Conservation (phyloP, 2,888 invertebrate genomes). For the Acanthosoma haemorrhoidale region DNA sequence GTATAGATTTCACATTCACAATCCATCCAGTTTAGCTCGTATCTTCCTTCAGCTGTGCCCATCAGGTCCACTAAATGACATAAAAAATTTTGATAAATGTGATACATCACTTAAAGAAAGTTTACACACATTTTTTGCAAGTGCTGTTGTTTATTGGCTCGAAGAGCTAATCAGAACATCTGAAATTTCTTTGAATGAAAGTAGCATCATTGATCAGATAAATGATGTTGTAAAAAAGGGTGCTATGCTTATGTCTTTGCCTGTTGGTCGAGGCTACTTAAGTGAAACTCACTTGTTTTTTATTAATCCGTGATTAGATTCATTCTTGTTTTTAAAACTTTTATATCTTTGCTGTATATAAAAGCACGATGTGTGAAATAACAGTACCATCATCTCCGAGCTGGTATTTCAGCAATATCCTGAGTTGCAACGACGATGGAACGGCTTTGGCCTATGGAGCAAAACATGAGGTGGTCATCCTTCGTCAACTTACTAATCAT, state of each 20-base stretch:
- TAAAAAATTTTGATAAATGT: background rate
- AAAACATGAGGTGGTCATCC: slow-evolving; percentile 52
- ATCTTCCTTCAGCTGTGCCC: slow-evolving; percentile 21
- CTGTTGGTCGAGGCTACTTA: background rate
- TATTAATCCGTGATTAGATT: slow-evolving; percentile 19
- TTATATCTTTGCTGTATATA: too few relatives aligned
- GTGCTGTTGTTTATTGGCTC: slow-evolving; percentile 34
- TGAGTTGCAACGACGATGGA: slow-evolving; percentile 52
- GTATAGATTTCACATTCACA: slow-evolving; percentile 36
- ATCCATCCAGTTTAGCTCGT: slow-evolving; percentile 31
- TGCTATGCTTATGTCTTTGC: slow-evolving; percentile 14
- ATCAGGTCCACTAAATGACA: slow-evolving; percentile 26
- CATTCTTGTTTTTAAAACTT: background rate
- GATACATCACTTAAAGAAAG: slow-evolving; percentile 28
- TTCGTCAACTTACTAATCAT: slow-evolving; percentile 45
- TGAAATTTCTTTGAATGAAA: background rate
- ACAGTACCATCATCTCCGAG: slow-evolving; percentile 57
- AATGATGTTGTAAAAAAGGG: slow-evolving; percentile 17
- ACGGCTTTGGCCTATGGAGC: slow-evolving; percentile 54
- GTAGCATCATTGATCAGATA: background rate
- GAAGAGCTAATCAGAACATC: slow-evolving; percentile 29
- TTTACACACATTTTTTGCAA: slow-evolving; percentile 31
- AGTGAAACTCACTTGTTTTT: background rate
- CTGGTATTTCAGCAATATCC: slow-evolving; percentile 58
- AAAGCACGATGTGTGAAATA: slow-evolving; percentile 49